phyloP scores from a whole-genome alignment of 2,113 vertebrate genomes.

The Tychaedon coryphoeus region DNA sequence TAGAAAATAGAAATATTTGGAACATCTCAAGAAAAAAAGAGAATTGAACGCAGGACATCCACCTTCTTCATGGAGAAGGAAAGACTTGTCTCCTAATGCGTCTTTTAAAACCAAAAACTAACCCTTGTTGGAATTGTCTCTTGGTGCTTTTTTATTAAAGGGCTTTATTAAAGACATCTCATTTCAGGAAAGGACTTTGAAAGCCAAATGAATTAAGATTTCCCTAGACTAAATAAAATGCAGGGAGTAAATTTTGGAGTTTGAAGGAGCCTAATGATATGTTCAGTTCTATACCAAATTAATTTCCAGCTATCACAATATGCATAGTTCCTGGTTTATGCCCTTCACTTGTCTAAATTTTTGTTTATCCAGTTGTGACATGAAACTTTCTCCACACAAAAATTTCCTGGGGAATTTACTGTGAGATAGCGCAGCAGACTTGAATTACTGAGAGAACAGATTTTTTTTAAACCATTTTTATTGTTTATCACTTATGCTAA shows the following conservation, averaged over 20 bases:
- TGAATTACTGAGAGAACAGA: neutral
- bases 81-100: rapidly evolving
- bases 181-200: neutral
- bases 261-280: neutral
- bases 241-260: neutral
- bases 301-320: neutral
- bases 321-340: neutral
- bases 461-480: neutral
- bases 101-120: neutral
- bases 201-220: neutral
- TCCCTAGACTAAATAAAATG: neutral
- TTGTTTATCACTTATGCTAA: neutral
- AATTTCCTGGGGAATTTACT: neutral
- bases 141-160: neutral
- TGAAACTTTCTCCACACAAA: neutral
- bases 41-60: neutral
- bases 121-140: neutral
- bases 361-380: neutral
- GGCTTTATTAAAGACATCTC: neutral
- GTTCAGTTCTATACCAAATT: neutral
- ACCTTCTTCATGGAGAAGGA: neutral
- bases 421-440: neutral
- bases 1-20: neutral
- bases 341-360: neutral
- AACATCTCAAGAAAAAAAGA: neutral